Evolutionary conservation across 2,888 invertebrate species (phyloP), one percentile per base, ranked within the genome.

Genomic region (Molanna angustata): DNA sequence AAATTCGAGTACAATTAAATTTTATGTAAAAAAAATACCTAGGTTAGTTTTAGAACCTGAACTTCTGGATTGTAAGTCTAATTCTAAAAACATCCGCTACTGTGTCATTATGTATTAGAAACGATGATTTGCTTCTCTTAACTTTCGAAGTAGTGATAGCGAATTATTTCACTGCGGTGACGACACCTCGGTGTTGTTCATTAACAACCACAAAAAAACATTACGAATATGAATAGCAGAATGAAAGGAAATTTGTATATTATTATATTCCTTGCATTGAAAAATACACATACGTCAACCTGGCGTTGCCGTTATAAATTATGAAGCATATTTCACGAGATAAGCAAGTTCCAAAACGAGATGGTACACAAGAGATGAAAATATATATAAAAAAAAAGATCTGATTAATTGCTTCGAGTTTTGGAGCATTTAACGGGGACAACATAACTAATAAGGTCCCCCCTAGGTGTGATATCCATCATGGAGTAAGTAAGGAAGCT

Each of bases 391-490:
- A 22, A 16, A 45, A 35, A 51, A 55, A 55, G 51, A 55, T 43
- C 51, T 55, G 55, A 55, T 55, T 55, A 55, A 55, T 55, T 43
- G 50, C 58, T 46, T 32, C 32, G 45, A 47, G 55, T 43, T 58
- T 52, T 54, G 58, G 58, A 49, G 55, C 58, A 58, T 58, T 58
- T 58, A 52, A 56, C 58, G 21, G 50, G 57, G 58, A 58, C 50
- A 54, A 56, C 54, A 45, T 53, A 52, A 50, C 54, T 58, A 53
- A 58, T 53, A 58, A 56, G 55, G 50, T 45, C 49, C 39, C 46
- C 42, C 47, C 46, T 41, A 32, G 52, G 49, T 27, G 40, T 32
- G 42, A 53, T 55, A 58, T 58, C 46, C 58, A 58, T 58, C 58
- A 58, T 46, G 48, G 43, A 27, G 43, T 53, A 53, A 47, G 37